A percentile compares a stretch with the other conserved stretches of the same genome.
Conservation (phyloP, 2,113 vertebrate genomes). For the Azemiops feae region DNA sequence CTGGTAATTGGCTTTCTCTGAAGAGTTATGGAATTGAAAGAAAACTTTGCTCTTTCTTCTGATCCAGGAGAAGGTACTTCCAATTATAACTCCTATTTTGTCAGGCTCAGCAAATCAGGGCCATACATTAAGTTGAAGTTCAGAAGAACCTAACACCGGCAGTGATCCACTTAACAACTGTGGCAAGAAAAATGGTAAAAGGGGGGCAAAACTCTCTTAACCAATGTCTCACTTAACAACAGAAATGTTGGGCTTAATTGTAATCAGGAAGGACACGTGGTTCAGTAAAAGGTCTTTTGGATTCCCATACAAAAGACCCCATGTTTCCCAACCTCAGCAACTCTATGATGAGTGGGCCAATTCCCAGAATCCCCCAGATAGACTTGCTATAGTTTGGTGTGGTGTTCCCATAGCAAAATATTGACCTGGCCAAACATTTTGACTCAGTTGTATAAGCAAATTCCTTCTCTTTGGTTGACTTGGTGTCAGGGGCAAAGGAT, state of each 20-base stretch:
- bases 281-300: not conserved
- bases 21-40: not conserved
- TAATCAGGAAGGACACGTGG: not conserved
- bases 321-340: not conserved
- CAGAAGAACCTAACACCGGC: too few relatives aligned
- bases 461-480: not conserved
- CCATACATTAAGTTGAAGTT: too few relatives aligned
- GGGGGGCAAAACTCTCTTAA: too few relatives aligned
- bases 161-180: too few relatives aligned
- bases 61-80: not conserved
- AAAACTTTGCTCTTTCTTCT: not conserved
- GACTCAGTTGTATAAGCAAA: not conserved
- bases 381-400: not conserved
- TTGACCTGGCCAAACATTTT: not conserved
- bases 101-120: too few relatives aligned
- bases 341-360: not conserved
- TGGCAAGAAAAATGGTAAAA: too few relatives aligned
- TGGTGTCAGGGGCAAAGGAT: too few relatives aligned
- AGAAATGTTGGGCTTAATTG: too few relatives aligned
- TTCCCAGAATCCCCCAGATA: not conserved
- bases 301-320: not conserved
- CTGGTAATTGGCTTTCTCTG: not conserved
- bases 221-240: too few relatives aligned
- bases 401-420: not conserved
- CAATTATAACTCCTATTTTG: not conserved